Percentiles rank a stretch among this genome's conserved stretches.
Evolutionary conservation across 2,888 invertebrate species (phyloP).

Genomic region (Spialia ferax): DNA sequence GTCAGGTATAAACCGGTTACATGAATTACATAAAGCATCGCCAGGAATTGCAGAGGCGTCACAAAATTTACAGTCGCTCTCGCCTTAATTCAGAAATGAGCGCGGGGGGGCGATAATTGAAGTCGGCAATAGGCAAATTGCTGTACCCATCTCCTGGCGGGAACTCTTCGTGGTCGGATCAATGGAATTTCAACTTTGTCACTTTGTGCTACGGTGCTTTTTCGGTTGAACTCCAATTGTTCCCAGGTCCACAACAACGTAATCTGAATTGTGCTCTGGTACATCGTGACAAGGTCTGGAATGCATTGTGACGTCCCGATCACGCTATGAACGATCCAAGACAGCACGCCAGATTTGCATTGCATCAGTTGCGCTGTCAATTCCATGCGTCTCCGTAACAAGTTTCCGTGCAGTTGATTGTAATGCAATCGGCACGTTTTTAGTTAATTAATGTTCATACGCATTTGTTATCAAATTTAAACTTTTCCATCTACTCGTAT

Average conservation of each 20-base stretch:
- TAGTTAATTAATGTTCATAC: not conserved
- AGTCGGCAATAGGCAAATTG: conserved; percentile 85
- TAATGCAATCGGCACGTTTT: conserved; percentile 55
- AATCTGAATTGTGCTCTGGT: conserved; percentile 69
- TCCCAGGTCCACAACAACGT: conserved; percentile 57
- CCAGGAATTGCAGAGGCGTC: conserved; percentile 73
- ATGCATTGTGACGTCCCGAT: conserved; percentile 59
- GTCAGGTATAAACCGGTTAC: conserved; percentile 64
- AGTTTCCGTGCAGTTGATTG: conserved; percentile 62
- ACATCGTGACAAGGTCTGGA: conserved; percentile 61
- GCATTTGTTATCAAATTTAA: no score
- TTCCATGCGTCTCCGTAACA: conserved; percentile 64
- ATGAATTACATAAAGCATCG: conserved; percentile 63
- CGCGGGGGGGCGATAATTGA: conserved; percentile 86
- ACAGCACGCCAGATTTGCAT: conserved; percentile 75
- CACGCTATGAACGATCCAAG: conserved; percentile 65
- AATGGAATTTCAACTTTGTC: conserved; percentile 56
- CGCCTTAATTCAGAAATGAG: conserved; percentile 84
- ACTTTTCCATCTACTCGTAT: no score
- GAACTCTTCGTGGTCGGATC: conserved; percentile 53
- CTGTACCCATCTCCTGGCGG: conserved; percentile 67
- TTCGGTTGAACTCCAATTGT: conserved; percentile 49
- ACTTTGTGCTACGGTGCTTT: conserved; percentile 50
- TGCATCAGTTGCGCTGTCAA: conserved; percentile 71
- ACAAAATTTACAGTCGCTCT: conserved; percentile 76